These are phyloP conservation scores for Zaprionus africanus DNA, from an alignment of 1,140 invertebrate species.

Conservation along the genomic window DNA sequence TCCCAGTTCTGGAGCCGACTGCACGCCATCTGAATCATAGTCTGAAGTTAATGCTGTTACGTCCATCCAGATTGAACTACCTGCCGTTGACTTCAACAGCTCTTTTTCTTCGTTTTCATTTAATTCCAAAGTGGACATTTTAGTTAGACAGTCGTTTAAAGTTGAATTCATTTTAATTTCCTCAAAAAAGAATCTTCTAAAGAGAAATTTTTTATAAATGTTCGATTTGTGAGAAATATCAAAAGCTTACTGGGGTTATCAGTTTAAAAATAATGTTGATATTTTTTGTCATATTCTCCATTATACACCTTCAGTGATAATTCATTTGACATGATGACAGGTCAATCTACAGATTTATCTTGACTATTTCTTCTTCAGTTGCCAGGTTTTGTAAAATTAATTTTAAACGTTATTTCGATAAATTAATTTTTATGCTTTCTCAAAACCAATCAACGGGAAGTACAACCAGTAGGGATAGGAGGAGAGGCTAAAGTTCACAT, in stretches of 20 bases:
- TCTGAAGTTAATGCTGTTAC: background rate
- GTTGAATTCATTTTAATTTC: conserved; percentile 9
- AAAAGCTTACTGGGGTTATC: background rate
- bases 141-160: background rate
- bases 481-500: background rate
- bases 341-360: too few relatives aligned
- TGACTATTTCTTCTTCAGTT: background rate
- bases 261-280: background rate
- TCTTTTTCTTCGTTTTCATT: background rate
- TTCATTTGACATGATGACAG: too few relatives aligned
- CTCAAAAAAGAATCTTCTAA: background rate
- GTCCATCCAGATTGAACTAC: background rate
- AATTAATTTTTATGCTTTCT: background rate
- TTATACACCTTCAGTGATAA: too few relatives aligned
- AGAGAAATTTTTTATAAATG: background rate
- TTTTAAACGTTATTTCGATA: background rate
- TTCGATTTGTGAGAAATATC: background rate
- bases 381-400: background rate
- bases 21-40: conserved; percentile 11
- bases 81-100: background rate
- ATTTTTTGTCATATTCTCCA: too few relatives aligned
- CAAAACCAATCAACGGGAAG: conserved; percentile 55
- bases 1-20: conserved; percentile 20
- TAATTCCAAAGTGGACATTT: conserved; percentile 9
- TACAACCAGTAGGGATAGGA: background rate